Conservation (phyloP, 2,113 vertebrate species). For the Oenanthe oenanthe region DNA sequence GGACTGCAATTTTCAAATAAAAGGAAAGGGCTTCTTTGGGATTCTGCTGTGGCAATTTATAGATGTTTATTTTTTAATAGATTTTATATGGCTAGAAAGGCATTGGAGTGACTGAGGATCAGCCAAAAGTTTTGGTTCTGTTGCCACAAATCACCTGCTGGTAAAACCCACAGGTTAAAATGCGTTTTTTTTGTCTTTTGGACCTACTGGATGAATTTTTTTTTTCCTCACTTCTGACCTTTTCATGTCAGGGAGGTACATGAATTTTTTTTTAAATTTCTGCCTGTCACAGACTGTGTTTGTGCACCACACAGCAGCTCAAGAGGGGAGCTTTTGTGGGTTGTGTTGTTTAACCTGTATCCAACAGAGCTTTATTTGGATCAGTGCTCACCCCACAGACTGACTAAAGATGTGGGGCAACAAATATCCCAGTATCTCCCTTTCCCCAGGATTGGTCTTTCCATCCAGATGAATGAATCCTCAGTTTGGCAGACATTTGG, state of each 20-base stretch:
- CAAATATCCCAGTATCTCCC: background rate
- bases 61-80: background rate
- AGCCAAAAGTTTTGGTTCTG: background rate
- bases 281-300: background rate
- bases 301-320: background rate
- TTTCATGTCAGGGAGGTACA: background rate
- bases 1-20: background rate
- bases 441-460: background rate
- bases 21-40: background rate
- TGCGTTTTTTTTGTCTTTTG: background rate
- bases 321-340: accelerated
- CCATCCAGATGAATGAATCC: background rate
- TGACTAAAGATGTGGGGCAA: background rate
- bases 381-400: background rate
- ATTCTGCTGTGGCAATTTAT: background rate
- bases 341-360: background rate
- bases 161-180: background rate
- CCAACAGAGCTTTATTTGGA: background rate
- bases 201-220: background rate
- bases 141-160: background rate
- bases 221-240: background rate
- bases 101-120: background rate
- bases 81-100: background rate
- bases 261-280: background rate
- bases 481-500: background rate